Base-by-base conservation (phyloP, 1,140 invertebrate genomes). In the Chrysomallon squamiferum region DNA sequence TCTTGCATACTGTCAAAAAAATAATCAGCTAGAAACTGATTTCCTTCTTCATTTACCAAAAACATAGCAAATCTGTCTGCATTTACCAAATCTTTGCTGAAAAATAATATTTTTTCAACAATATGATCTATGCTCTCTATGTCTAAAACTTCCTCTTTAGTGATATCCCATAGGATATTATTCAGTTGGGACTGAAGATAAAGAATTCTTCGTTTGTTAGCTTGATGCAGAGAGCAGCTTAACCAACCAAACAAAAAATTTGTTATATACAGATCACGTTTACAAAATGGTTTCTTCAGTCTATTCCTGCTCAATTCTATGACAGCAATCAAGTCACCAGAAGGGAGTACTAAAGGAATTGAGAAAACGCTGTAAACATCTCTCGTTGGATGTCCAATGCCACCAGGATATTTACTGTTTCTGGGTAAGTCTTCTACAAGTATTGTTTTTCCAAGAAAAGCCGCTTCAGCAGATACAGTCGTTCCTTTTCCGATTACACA, bases 41-140 rank as follows among this genome's bases (percentile, higher is more conserved):
- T 86, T 62, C 87, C 91, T 68, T 89, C 89, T 32, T 87, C 86
- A 78, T 93, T 91, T 0, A 93, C 87, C 0, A 93, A 86, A 76
- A 93, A 93, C 25, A 93, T 79, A 0, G 91, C 92, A 1, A 91
- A 91, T 60, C 92, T 79, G 79, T 94, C 92, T 0, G 92, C 93
- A 71, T 91, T 89, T 0, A 94, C 92, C 2, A 94, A 83, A 62
- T 89, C 87, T 79, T 93, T 92, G 0, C 92, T 92, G 78, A 92
- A 76, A 50, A 84, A 84, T 79, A 94, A 89, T 41, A 94, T 91
- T 77, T 91, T 92, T 72, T 91, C 89, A 11, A 93, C 91, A 0
- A 93, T 84, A 20, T 87, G 86, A 75, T 93, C 92, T 86, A 93
- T 90, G 68, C 90, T 91, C 22, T 92, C 89, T 89, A 94, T 93